These are phyloP conservation scores for Lepidurus arcticus DNA, from an alignment of 1,140 invertebrate genomes.

Conservation along the genomic window DNA sequence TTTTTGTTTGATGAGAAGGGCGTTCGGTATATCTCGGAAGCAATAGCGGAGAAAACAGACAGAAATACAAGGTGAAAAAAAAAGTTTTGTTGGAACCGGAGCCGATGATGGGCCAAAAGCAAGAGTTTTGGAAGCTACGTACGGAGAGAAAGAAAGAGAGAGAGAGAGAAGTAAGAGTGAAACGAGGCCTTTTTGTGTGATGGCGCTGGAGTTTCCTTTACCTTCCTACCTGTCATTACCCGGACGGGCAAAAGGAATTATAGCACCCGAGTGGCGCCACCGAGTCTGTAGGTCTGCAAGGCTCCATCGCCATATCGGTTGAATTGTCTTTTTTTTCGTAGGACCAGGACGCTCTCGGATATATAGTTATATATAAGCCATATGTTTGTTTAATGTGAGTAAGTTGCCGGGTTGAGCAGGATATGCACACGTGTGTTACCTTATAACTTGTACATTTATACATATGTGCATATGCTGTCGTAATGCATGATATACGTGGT, in stretches of 20 bases:
- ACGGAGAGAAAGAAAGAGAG: conserved; percentile 24
- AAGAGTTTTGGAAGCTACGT: not conserved
- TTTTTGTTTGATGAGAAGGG: too few species aligned
- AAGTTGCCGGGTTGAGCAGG: not conserved
- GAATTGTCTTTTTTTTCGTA: conserved; percentile 14
- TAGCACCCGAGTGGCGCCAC: conserved; percentile 29
- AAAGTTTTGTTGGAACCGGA: not conserved
- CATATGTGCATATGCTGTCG: too few species aligned
- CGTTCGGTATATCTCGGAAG: too few species aligned
- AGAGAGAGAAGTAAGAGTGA: conserved; percentile 31
- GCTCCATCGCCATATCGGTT: conserved; percentile 10
- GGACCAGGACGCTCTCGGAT: not conserved
- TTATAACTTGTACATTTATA: not conserved
- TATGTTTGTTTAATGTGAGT: conserved; percentile 3
- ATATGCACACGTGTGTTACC: not conserved
- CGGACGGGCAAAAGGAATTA: conserved; percentile 32
- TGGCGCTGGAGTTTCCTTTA: conserved; percentile 26
- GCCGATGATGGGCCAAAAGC: conserved; percentile 1
- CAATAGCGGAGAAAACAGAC: not conserved
- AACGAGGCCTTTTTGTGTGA: conserved; percentile 26
- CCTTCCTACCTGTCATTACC: conserved; percentile 32
- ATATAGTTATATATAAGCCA: conserved; percentile 23
- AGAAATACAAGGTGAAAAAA: conserved; percentile 16
- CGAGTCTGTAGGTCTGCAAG: conserved; percentile 24
- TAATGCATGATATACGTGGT: not conserved